Conservation (phyloP, 2,888 invertebrate species). For the Amiota minor region DNA sequence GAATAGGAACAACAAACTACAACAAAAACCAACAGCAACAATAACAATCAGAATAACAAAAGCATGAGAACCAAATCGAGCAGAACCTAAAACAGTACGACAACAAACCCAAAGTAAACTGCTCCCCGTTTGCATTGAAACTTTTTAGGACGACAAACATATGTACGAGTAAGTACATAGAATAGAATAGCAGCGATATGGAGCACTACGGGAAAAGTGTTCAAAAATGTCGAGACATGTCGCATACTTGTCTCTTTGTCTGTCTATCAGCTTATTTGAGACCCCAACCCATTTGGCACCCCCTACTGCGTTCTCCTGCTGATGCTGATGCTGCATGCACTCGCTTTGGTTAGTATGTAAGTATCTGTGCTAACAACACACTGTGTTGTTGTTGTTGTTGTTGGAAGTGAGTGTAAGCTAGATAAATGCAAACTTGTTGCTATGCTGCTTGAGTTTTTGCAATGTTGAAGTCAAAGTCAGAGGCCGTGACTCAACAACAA, state of each 20-base stretch:
- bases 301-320: not conserved
- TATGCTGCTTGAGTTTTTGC: slow-evolving; percentile 39
- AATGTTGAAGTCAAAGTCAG: not conserved
- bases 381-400: not conserved
- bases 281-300: too few species aligned
- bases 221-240: slow-evolving; percentile 14
- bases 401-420: not conserved
- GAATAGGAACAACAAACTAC: slow-evolving; percentile 4
- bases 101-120: not conserved
- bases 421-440: slow-evolving; percentile 54
- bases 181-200: not conserved
- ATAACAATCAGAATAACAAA: not conserved
- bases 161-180: too few species aligned
- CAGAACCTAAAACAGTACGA: not conserved
- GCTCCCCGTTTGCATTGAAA: not conserved
- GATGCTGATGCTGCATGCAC: not conserved
- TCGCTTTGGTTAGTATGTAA: too few species aligned
- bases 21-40: not conserved
- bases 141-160: too few species aligned
- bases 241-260: slow-evolving; percentile 20
- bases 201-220: not conserved
- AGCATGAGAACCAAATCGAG: slow-evolving; percentile 24
- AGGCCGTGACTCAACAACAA: slow-evolving; percentile 23
- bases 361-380: too few species aligned
- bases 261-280: not conserved